These are phyloP conservation scores for Hippasteria phrygiana DNA, from an alignment of 53 echinoderm and acorn worm genomes.

Conservation along the genomic window DNA sequence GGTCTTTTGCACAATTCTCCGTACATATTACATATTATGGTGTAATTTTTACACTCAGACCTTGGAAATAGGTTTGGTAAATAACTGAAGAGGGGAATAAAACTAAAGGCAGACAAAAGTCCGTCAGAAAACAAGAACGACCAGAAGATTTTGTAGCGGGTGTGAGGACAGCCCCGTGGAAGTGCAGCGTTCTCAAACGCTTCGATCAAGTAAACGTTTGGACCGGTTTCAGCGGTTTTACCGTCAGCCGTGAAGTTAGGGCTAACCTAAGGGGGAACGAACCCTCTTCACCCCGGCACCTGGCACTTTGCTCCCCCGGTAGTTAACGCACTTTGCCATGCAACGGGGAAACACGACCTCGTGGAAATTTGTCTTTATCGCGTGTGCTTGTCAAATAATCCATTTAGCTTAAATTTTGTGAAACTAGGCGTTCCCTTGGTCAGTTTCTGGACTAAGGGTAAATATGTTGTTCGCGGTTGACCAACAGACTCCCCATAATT, in stretches of 20 bases:
- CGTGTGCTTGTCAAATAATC: background rate
- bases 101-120: no score
- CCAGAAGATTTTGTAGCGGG: no score
- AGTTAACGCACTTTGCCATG: background rate
- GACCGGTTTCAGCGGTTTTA: background rate
- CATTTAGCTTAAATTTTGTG: background rate
- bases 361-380: no score
- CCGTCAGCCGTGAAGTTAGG: background rate
- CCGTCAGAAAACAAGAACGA: no score
- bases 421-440: background rate
- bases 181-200: background rate
- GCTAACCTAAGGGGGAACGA: background rate
- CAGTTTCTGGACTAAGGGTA: background rate
- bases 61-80: no score
- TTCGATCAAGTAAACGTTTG: background rate
- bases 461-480: background rate
- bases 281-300: background rate
- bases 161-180: no score
- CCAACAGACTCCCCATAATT: conserved; percentile 15
- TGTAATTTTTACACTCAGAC: no score
- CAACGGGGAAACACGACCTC: background rate
- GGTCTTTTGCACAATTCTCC: no score
- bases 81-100: no score
- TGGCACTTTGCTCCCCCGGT: background rate
- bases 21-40: no score